Evolutionary conservation across 2,113 vertebrate genomes (phyloP).

Genomic region (Neoarius graeffei): DNA sequence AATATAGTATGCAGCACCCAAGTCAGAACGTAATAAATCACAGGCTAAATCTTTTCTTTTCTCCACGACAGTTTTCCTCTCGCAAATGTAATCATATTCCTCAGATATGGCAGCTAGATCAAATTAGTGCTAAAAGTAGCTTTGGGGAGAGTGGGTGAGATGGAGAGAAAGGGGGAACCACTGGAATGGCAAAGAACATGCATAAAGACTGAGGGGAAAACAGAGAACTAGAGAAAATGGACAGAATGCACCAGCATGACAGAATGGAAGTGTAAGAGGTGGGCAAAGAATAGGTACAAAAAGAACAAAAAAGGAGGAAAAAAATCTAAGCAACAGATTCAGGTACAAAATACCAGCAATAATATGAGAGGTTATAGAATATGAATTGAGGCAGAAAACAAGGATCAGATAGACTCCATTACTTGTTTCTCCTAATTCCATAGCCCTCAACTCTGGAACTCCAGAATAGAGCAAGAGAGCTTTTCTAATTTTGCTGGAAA

Average conservation of each 20-base stretch:
- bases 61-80: slow-evolving; percentile 38
- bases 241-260: neutral
- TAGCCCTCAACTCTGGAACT: slow-evolving; percentile 14
- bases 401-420: slow-evolving; percentile 1
- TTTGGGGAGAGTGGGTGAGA: slow-evolving; percentile 53
- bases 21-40: slow-evolving; percentile 52
- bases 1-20: slow-evolving; percentile 37
- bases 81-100: slow-evolving; percentile 53
- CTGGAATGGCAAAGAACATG: slow-evolving; percentile 41
- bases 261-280: neutral
- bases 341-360: neutral
- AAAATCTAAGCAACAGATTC: neutral
- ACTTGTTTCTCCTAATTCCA: slow-evolving; percentile 3
- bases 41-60: slow-evolving; percentile 47
- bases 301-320: neutral
- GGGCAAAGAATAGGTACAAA: neutral
- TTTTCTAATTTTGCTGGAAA: slow-evolving; percentile 63
- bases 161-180: slow-evolving; percentile 51
- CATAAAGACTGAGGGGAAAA: neutral
- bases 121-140: slow-evolving; percentile 54
- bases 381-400: slow-evolving; percentile 11
- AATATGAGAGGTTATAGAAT: neutral
- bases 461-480: slow-evolving; percentile 48
- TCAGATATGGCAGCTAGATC: slow-evolving; percentile 53
- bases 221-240: slow-evolving; percentile 46